Conservation (phyloP, 2,113 vertebrate species). For the Typhlomys cinereus region DNA sequence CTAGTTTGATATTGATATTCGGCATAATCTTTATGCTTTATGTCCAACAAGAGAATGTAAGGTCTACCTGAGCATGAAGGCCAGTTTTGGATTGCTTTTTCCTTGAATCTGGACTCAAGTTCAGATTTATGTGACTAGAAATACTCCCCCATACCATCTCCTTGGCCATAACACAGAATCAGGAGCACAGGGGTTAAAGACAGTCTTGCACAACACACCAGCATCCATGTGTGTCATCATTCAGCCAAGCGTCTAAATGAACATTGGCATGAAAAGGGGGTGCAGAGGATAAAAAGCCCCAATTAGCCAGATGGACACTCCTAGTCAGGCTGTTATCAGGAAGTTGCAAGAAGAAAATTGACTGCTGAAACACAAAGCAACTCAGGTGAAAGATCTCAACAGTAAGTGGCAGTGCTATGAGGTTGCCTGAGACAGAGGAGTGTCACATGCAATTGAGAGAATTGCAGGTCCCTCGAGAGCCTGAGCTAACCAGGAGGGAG, state of each 20-base stretch:
- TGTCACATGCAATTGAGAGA: constrained; percentile 89
- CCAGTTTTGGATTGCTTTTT: background rate
- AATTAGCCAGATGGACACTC: constrained; percentile 72
- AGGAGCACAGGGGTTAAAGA: background rate
- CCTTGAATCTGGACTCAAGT: constrained; percentile 19
- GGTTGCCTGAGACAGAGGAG: constrained; percentile 89
- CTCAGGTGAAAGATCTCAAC: constrained; percentile 92
- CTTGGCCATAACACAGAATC: background rate
- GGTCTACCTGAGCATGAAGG: background rate
- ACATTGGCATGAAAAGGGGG: background rate
- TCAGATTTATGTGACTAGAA: background rate
- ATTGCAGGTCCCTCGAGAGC: constrained; percentile 60
- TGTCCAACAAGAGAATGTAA: too few relatives aligned
- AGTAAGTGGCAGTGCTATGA: constrained; percentile 94
- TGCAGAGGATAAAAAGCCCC: background rate
- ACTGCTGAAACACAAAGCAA: background rate
- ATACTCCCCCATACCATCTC: background rate
- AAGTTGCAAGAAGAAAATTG: constrained; percentile 90
- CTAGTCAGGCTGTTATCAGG: constrained; percentile 74
- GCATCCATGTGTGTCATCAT: background rate
- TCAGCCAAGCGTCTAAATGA: background rate
- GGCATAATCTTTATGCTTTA: background rate
- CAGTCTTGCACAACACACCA: background rate
- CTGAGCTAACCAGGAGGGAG: constrained; percentile 89
- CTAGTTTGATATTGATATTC: background rate